These are phyloP conservation scores for Lucinisca nassula DNA, from an alignment of 2,888 invertebrate species.

Conservation along the genomic window DNA sequence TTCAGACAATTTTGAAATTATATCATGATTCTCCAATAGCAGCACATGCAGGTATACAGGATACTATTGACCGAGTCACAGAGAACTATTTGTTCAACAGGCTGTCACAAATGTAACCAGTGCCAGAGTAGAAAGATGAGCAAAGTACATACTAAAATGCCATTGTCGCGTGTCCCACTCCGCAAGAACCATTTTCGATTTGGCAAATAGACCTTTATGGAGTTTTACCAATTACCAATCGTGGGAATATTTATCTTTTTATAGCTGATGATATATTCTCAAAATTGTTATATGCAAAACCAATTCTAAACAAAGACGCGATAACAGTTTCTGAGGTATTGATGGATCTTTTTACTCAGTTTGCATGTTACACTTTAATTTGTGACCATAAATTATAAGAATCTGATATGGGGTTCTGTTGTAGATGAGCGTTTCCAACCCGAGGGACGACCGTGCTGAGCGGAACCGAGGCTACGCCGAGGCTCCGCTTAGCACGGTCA, in stretches of 20 bases:
- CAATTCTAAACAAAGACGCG: slow-evolving; percentile 55
- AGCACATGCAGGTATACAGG: slow-evolving; percentile 42
- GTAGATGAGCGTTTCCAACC: no score
- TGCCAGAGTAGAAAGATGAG: slow-evolving; percentile 54
- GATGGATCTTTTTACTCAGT: slow-evolving; percentile 46
- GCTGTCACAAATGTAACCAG: slow-evolving; percentile 35
- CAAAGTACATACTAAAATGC: slow-evolving; percentile 34
- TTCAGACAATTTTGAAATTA: slow-evolving; percentile 28
- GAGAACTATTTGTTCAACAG: slow-evolving; percentile 33
- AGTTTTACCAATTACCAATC: slow-evolving; percentile 22
- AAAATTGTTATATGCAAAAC: slow-evolving; percentile 48
- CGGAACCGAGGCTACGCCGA: no score
- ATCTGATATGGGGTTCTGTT: no score
- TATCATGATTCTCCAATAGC: slow-evolving; percentile 48
- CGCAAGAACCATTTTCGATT: slow-evolving; percentile 41
- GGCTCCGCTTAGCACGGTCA: no score
- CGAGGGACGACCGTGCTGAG: no score
- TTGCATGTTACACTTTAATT: slow-evolving; percentile 58
- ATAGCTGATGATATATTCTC: slow-evolving; percentile 57
- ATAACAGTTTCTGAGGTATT: slow-evolving; percentile 49
- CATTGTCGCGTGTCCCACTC: slow-evolving; percentile 40
- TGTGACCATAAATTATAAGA: no score
- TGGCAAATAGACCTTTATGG: slow-evolving; percentile 60
- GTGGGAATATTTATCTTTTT: slow-evolving; percentile 48
- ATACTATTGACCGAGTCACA: slow-evolving; percentile 37